Base-by-base conservation (phyloP, 2,113 vertebrate genomes). In the Ictidomys tridecemlineatus region DNA sequence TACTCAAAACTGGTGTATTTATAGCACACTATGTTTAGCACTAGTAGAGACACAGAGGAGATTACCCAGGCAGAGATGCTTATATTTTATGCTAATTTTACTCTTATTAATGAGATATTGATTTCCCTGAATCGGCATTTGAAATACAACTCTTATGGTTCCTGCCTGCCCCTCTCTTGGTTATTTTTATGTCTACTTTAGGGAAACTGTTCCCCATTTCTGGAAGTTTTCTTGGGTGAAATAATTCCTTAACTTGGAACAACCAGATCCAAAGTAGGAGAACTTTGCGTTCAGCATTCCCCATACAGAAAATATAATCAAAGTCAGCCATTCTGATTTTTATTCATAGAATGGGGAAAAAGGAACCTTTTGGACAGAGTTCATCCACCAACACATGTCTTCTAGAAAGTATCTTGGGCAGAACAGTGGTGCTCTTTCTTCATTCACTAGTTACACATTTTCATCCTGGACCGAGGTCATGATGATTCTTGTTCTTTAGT, bases 281-380 rank as follows among this genome's bases (percentile, higher is more conserved):
- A 70, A 79, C 73, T 48, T 73, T 30, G 39, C 3, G 14, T 2
- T 69, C 58, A 45, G n/a, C 18, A 56, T 90, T 2, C 22, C 4
- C 65, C 30, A 26, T 39, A 20, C 12, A 65, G 90, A 37, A 69
- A 53, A 53, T 70, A 61, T n/a, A 45, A 78, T 42, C 42, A 76
- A 18, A 70, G 28, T 42, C 30, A 86, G 30, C 26, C 24, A 70
- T 91, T 93, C 89, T n/a, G 69, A 74, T 45, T 51, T 90, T 86
- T 95, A 93, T 91, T 97, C 93, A 91, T 37, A 93, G 39, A 42
- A 63, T 13, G 12, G 42, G 30, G 53, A 26, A 92, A 86, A 58
- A 77, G 30, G 70, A 72, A 80, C 82, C 56, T 63, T 37, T 16
- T 17, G 30, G n/a, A 72, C 14, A 73, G 79, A 72, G 61, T 82